Percentiles rank a stretch among this genome's conserved stretches.
Conservation (phyloP, 2,797 vertebrate species). For the Rhodeus uyekii region DNA sequence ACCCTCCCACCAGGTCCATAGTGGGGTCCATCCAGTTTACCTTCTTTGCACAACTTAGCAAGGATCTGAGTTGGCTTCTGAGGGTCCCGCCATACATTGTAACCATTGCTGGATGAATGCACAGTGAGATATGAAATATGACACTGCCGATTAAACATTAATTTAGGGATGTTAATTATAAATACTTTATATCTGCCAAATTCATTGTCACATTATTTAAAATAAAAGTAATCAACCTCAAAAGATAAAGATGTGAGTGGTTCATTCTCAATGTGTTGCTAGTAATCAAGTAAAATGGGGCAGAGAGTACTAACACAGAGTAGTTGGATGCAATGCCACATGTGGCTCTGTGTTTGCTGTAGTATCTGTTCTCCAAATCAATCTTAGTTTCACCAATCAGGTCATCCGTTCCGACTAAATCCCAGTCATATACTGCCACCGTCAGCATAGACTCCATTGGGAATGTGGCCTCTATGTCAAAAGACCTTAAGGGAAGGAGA, state of each 20-base stretch:
- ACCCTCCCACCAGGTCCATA: slow-evolving; percentile 92
- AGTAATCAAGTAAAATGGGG: neutral
- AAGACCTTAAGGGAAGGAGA: slow-evolving; percentile 78
- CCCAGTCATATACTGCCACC: slow-evolving; percentile 95
- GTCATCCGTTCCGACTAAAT: slow-evolving; percentile 94
- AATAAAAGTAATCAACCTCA: neutral
- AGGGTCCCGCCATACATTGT: slow-evolving; percentile 95
- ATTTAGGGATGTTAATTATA: neutral
- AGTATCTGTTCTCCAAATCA: slow-evolving; percentile 96
- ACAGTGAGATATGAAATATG: neutral
- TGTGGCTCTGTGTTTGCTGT: slow-evolving; percentile 95
- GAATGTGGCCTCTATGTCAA: slow-evolving; percentile 94
- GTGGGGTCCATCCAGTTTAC: slow-evolving; percentile 90
- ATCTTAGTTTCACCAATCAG: slow-evolving; percentile 98
- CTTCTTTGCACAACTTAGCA: slow-evolving; percentile 90
- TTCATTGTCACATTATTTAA: neutral
- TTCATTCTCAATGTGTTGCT: neutral
- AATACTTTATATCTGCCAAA: neutral
- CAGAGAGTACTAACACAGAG: slow-evolving; percentile 77
- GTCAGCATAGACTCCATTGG: slow-evolving; percentile 98
- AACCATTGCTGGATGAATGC: slow-evolving; percentile 83
- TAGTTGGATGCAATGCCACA: slow-evolving; percentile 89
- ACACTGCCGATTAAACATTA: neutral
- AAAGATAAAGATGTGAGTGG: neutral
- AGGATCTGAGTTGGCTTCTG: slow-evolving; percentile 94